phyloP scores from a whole-genome alignment of 2,797 vertebrate genomes.

The Avahi laniger region DNA sequence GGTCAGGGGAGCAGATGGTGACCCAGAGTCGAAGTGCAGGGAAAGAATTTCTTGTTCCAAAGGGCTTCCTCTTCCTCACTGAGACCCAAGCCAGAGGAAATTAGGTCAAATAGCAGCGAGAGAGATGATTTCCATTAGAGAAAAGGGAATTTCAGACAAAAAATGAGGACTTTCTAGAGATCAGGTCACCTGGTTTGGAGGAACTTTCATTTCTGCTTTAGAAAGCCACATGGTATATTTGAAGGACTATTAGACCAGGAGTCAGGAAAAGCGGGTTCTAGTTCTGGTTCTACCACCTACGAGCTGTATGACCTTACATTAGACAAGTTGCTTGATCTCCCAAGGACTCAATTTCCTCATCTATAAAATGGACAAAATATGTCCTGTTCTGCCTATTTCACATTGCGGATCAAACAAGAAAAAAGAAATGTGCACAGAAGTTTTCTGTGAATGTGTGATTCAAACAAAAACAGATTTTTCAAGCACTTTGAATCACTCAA shows the following conservation, averaged over 20 bases:
- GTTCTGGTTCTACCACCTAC: too few species aligned
- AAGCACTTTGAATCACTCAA: not conserved
- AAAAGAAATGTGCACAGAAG: not conserved
- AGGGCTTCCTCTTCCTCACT: not conserved
- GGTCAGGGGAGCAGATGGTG: not conserved
- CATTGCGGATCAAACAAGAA: not conserved
- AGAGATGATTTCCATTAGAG: not conserved
- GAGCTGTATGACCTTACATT: accelerated
- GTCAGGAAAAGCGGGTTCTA: not conserved
- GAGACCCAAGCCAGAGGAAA: not conserved
- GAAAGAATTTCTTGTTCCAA: conserved; percentile 24
- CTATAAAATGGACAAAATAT: not conserved
- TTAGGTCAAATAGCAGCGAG: not conserved
- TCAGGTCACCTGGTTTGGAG: not conserved
- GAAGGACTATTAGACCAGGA: not conserved
- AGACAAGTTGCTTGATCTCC: too few species aligned
- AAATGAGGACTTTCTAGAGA: not conserved
- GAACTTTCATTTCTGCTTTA: not conserved
- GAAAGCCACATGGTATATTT: not conserved
- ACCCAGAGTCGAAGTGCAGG: not conserved
- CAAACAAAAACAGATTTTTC: not conserved
- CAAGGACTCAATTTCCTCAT: not conserved
- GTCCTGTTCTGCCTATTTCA: not conserved
- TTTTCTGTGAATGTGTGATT: not conserved
- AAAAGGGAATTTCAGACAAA: not conserved